A percentile compares a stretch with the other conserved stretches of the same genome.
These are phyloP conservation scores for Darevskia mixta DNA, from an alignment of 2,797 vertebrate species.

Conservation along the genomic window DNA sequence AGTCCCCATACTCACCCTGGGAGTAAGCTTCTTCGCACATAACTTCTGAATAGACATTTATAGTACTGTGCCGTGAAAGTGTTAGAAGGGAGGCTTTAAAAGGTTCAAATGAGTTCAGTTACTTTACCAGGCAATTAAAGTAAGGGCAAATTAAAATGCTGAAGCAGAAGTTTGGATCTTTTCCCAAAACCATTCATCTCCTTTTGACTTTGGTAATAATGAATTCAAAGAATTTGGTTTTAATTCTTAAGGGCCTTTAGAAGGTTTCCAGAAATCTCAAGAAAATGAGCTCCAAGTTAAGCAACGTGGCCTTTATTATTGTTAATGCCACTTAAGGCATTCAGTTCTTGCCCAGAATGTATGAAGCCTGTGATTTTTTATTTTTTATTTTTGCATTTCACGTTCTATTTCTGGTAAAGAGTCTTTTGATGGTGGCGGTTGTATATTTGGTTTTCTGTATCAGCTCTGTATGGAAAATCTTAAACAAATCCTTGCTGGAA, in stretches of 20 bases:
- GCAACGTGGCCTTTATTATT: not conserved
- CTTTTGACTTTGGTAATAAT: not conserved
- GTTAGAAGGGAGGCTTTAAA: not conserved
- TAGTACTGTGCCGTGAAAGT: not conserved
- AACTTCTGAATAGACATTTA: not conserved
- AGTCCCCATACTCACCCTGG: no score
- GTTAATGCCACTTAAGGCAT: constrained; percentile 3
- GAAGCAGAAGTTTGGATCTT: not conserved
- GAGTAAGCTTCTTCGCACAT: no score
- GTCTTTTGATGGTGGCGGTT: not conserved
- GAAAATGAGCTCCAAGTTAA: constrained; percentile 25
- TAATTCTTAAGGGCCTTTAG: not conserved
- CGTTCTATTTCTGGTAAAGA: not conserved
- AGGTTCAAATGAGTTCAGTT: not conserved
- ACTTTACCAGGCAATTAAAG: not conserved
- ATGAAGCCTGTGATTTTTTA: not conserved
- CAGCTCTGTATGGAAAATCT: constrained; percentile 18
- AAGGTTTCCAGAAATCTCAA: constrained; percentile 4
- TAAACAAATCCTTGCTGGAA: constrained; percentile 50
- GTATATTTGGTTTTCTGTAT: constrained; percentile 19
- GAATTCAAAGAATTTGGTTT: not conserved
- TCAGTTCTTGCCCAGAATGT: not conserved
- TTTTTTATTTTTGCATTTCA: not conserved
- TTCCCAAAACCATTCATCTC: not conserved
- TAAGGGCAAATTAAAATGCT: not conserved